phyloP scores from a whole-genome alignment of 2,888 invertebrate species.

The Acrobeloides nanus region DNA sequence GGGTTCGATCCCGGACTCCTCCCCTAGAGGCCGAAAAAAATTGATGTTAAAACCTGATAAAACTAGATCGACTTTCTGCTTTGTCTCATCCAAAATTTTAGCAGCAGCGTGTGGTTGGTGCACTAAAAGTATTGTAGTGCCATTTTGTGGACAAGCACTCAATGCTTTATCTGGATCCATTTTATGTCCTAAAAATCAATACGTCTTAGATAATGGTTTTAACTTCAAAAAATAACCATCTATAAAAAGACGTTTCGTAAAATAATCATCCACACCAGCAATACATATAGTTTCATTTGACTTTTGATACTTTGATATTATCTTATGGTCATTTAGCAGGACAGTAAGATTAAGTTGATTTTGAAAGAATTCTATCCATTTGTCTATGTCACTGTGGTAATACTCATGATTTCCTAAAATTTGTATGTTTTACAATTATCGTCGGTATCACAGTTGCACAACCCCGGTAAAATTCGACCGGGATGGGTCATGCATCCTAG shows the following conservation, averaged over 20 bases:
- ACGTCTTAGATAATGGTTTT: conserved; percentile 4
- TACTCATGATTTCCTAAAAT: conserved; percentile 58
- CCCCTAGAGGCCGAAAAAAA: no score
- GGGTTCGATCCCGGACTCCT: no score
- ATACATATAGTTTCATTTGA: conserved; percentile 50
- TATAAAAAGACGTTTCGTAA: conserved; percentile 38
- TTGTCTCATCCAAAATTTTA: conserved; percentile 45
- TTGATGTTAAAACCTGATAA: no score
- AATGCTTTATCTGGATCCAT: conserved; percentile 54
- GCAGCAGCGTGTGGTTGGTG: conserved; percentile 56
- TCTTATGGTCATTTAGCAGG: conserved; percentile 34
- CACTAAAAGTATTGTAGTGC: conserved; percentile 54
- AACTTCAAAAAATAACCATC: conserved; percentile 12
- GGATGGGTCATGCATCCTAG: no score
- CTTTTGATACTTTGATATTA: background rate
- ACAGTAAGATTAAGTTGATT: conserved; percentile 25
- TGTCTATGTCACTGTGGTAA: conserved; percentile 55
- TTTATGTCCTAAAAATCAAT: conserved; percentile 54
- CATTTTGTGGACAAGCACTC: conserved; percentile 38
- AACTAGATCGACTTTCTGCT: conserved; percentile 52
- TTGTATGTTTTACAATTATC: no score
- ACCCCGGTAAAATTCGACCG: no score
- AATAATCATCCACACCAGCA: conserved; percentile 56
- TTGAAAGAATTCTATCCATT: conserved; percentile 54
- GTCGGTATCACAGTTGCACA: no score